Percentiles rank a stretch among this genome's conserved stretches.
phyloP scores from a whole-genome alignment of 2,797 vertebrate species.

The Astyanax mexicanus region DNA sequence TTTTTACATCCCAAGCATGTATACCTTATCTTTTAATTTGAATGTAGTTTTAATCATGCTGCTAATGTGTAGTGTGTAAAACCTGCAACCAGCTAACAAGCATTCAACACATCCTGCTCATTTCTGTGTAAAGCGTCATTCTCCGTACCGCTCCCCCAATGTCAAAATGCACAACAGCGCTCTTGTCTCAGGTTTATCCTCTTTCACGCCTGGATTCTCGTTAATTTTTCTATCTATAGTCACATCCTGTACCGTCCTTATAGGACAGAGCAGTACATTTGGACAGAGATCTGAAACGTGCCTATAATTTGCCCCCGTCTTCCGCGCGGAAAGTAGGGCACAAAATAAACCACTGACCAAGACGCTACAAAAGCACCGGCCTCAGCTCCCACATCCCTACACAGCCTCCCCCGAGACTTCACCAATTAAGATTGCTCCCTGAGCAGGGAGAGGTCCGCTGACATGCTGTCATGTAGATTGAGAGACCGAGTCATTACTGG shows the following conservation, averaged over 20 bases:
- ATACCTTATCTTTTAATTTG: background rate
- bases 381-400: slow-evolving; percentile 49
- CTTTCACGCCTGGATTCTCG: background rate
- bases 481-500: slow-evolving; percentile 62
- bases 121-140: slow-evolving; percentile 3
- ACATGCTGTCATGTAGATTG: slow-evolving; percentile 65
- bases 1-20: background rate
- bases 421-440: slow-evolving; percentile 61
- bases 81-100: background rate
- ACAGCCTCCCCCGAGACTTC: slow-evolving; percentile 57
- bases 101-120: background rate
- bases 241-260: background rate
- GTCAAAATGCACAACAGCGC: slow-evolving; percentile 4
- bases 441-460: slow-evolving; percentile 69
- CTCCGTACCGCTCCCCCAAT: background rate
- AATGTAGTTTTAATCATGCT: slow-evolving; percentile 15
- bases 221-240: background rate
- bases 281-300: slow-evolving; percentile 39
- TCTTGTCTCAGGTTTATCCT: background rate
- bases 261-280: slow-evolving; percentile 28
- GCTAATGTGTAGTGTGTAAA: slow-evolving; percentile 5
- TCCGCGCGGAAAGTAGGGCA: slow-evolving; percentile 54
- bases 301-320: slow-evolving; percentile 40
- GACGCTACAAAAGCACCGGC: slow-evolving; percentile 44
- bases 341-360: slow-evolving; percentile 55